phyloP scores from a whole-genome alignment of 37 sponge, comb jelly and placozoan genomes.

The Ephydatia muelleri region DNA sequence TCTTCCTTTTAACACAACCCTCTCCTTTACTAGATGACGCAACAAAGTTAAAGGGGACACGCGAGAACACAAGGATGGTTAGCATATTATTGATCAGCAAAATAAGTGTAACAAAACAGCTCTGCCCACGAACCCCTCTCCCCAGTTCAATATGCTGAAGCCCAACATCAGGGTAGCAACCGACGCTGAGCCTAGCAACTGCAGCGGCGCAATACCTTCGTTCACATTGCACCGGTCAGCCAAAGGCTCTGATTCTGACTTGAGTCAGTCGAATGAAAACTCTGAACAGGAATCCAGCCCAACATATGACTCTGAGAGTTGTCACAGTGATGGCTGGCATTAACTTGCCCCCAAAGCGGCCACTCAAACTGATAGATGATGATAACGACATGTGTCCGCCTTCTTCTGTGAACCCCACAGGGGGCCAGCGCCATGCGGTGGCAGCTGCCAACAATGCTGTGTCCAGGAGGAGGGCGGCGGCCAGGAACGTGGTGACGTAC shows the following conservation, averaged over 20 bases:
- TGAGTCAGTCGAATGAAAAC: neutral
- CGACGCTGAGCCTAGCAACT: neutral
- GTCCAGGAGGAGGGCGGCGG: neutral
- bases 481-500: neutral
- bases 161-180: slow-evolving; percentile 1
- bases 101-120: neutral
- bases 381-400: slow-evolving; percentile 1
- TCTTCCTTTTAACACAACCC: too few species aligned
- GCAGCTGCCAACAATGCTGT: neutral
- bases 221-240: neutral
- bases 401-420: neutral
- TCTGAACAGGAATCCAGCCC: neutral
- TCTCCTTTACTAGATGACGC: too few species aligned
- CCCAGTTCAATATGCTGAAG: neutral
- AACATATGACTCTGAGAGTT: neutral
- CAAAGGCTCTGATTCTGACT: slow-evolving; percentile 1
- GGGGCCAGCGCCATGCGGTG: slow-evolving; percentile 1
- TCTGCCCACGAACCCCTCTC: neutral
- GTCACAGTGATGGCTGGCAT: neutral
- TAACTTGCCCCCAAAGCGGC: neutral
- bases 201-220: neutral
- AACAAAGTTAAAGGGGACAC: neutral
- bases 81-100: neutral
- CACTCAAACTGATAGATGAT: slow-evolving; percentile 1
- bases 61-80: neutral